These are phyloP conservation scores for Aphodius granarius DNA, from an alignment of 2,888 invertebrate genomes.

Conservation along the genomic window DNA sequence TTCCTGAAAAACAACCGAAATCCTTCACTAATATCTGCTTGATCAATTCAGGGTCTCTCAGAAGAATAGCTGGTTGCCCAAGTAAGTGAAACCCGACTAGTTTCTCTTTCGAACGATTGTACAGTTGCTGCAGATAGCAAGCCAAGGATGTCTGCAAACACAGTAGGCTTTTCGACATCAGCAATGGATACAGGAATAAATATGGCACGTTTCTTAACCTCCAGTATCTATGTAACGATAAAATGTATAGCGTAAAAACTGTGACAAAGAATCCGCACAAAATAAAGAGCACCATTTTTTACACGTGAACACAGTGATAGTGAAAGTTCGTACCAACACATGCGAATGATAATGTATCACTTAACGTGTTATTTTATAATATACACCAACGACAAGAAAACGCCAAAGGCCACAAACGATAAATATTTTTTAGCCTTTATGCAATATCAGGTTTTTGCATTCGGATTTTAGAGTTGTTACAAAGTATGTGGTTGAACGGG, in stretches of 20 bases:
- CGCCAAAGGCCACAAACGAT: too few relatives aligned
- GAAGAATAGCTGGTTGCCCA: constrained; percentile 49
- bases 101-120: background rate
- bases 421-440: too few relatives aligned
- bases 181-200: constrained; percentile 30
- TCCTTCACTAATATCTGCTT: constrained; percentile 55
- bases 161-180: background rate
- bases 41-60: constrained; percentile 54
- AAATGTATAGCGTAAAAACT: background rate
- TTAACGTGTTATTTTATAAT: too few relatives aligned
- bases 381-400: too few relatives aligned
- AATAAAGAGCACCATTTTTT: background rate
- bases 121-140: background rate
- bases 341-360: too few relatives aligned
- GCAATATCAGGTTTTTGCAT: too few relatives aligned
- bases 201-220: constrained; percentile 48
- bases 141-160: background rate
- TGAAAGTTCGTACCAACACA: too few relatives aligned
- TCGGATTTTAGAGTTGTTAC: too few relatives aligned
- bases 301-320: too few relatives aligned
- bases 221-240: constrained; percentile 46
- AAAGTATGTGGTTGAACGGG: too few relatives aligned
- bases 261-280: background rate
- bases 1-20: constrained; percentile 55
- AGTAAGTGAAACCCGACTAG: background rate